Evolutionary conservation across 2,113 vertebrate species (phyloP).

Genomic region (Xiphophorus maculatus): DNA sequence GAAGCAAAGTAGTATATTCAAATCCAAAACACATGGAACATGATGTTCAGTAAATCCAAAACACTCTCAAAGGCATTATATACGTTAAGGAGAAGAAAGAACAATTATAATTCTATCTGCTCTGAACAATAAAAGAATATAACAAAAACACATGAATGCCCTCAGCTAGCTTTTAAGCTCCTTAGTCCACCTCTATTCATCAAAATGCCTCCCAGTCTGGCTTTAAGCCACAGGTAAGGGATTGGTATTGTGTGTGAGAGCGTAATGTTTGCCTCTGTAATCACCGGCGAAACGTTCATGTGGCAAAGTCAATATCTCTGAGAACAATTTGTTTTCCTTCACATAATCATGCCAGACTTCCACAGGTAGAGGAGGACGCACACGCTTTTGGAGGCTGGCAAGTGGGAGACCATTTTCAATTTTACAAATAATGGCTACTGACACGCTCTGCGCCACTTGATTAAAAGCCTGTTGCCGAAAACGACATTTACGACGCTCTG

Average conservation of each 20-base stretch:
- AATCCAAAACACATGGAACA: too few species aligned
- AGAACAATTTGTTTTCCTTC: slow-evolving; percentile 51
- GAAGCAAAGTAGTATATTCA: too few species aligned
- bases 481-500: background rate
- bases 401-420: slow-evolving; percentile 1
- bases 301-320: slow-evolving; percentile 55
- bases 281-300: slow-evolving; percentile 44
- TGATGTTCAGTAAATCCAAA: too few species aligned
- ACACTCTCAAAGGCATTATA: background rate
- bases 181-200: slow-evolving; percentile 56
- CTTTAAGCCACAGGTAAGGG: slow-evolving; percentile 64
- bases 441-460: background rate
- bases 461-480: slow-evolving; percentile 5
- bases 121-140: slow-evolving; percentile 20
- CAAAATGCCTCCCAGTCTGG: slow-evolving; percentile 27
- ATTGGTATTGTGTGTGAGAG: slow-evolving; percentile 46
- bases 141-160: slow-evolving; percentile 44
- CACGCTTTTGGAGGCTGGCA: background rate
- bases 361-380: slow-evolving; percentile 21
- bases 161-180: slow-evolving; percentile 61
- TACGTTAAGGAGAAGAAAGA: background rate
- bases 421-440: slow-evolving; percentile 4
- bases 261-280: slow-evolving; percentile 61
- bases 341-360: slow-evolving; percentile 33
- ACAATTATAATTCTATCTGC: slow-evolving; percentile 22